Evolutionary conservation across 2,888 invertebrate genomes (phyloP).

Genomic region (Drosophila macrospina): DNA sequence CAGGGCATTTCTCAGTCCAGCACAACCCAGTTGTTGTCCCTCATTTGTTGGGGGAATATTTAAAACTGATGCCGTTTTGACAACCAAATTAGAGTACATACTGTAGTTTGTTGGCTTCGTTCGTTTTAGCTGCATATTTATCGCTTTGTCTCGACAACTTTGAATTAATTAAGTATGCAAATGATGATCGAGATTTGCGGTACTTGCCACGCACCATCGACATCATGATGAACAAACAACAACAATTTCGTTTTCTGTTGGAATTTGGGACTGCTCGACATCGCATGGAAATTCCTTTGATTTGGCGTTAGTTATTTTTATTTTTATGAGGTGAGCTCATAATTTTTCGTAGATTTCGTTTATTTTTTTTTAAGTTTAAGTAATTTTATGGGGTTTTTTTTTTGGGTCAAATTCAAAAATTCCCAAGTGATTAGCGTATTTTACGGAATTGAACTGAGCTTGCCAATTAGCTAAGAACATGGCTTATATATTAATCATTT

Average conservation of each 20-base stretch:
- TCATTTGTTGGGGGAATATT: conserved; percentile 30
- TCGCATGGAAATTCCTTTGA: conserved; percentile 68
- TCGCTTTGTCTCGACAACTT: conserved; percentile 38
- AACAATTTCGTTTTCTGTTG: conserved; percentile 18
- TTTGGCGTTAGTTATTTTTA: conserved; percentile 69
- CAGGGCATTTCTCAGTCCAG: conserved; percentile 8
- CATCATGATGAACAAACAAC: conserved; percentile 14
- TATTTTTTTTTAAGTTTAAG: conserved; percentile 36
- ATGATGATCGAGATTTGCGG: conserved; percentile 66
- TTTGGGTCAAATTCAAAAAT: conserved; percentile 59
- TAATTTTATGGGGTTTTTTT: no score
- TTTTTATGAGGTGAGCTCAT: conserved; percentile 80
- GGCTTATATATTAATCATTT: conserved; percentile 29
- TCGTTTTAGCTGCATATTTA: conserved; percentile 51
- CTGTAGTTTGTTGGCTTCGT: conserved; percentile 40
- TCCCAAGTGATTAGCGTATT: conserved; percentile 48
- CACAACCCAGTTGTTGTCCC: background rate
- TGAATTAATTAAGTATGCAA: conserved; percentile 79
- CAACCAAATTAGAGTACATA: conserved; percentile 78
- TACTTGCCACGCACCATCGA: conserved; percentile 76
- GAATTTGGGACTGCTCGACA: conserved; percentile 61
- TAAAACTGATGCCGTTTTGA: conserved; percentile 71
- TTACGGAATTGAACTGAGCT: conserved; percentile 16
- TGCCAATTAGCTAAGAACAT: conserved; percentile 24
- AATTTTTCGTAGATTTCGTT: conserved; percentile 68